phyloP scores from a whole-genome alignment of 2,888 invertebrate genomes.

The Schizotus pectinicornis region DNA sequence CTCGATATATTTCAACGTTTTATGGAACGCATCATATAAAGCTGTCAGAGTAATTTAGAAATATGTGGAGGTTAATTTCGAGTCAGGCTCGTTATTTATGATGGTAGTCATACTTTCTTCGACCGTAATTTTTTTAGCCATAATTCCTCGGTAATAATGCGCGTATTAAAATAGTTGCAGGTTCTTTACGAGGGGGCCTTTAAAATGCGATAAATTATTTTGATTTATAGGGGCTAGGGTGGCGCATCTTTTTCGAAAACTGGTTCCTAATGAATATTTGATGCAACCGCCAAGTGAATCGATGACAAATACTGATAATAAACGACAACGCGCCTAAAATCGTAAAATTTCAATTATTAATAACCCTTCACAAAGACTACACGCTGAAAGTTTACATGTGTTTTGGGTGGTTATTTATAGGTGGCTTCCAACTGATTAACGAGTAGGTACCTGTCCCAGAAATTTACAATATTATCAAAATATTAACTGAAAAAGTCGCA shows the following conservation, averaged over 20 bases:
- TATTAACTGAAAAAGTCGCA: neutral
- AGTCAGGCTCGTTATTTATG: slow-evolving; percentile 30
- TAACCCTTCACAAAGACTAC: slow-evolving; percentile 28
- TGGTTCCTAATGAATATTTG: slow-evolving; percentile 13
- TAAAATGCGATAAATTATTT: slow-evolving; percentile 27
- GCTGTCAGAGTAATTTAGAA: slow-evolving; percentile 35
- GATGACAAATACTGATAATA: slow-evolving; percentile 25
- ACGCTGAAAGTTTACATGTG: slow-evolving; percentile 34
- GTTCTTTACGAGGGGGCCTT: slow-evolving; percentile 13
- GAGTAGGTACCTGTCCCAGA: slow-evolving; percentile 15
- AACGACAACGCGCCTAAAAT: slow-evolving; percentile 23
- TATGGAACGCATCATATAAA: slow-evolving; percentile 28
- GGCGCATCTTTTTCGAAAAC: slow-evolving; percentile 7
- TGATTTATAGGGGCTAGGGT: slow-evolving; percentile 22
- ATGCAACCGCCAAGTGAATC: slow-evolving; percentile 5
- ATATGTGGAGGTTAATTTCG: slow-evolving; percentile 33
- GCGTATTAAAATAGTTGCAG: slow-evolving; percentile 23
- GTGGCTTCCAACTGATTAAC: slow-evolving; percentile 15
- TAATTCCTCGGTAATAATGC: slow-evolving; percentile 5
- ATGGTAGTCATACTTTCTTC: slow-evolving; percentile 18
- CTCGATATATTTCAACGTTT: slow-evolving; percentile 30
- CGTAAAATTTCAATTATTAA: slow-evolving; percentile 28
- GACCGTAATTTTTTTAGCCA: slow-evolving; percentile 10
- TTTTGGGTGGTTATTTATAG: slow-evolving; percentile 23
- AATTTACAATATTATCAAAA: slow-evolving; percentile 6